These are phyloP conservation scores for Dryobota labecula DNA, from an alignment of 2,888 invertebrate species.

Conservation along the genomic window DNA sequence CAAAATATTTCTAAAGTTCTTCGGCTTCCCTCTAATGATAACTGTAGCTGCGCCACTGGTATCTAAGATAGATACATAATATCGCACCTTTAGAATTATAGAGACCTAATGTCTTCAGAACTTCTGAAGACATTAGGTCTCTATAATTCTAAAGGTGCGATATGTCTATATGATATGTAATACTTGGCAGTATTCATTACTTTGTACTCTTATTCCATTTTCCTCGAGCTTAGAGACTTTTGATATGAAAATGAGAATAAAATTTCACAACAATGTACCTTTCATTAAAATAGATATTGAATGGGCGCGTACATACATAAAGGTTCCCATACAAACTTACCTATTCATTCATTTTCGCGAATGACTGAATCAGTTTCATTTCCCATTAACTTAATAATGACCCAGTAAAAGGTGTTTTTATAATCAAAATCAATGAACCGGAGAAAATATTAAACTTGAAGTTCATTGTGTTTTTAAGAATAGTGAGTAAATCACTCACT, in stretches of 20 bases:
- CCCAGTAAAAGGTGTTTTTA: conserved; percentile 33
- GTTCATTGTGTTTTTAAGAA: conserved; percentile 69
- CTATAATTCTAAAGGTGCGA: too few relatives aligned
- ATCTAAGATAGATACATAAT: too few relatives aligned
- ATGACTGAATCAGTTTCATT: conserved; percentile 24
- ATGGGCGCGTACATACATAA: conserved; percentile 22
- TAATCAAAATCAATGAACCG: conserved; percentile 51
- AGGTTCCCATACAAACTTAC: conserved; percentile 9
- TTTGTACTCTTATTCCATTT: conserved; percentile 17
- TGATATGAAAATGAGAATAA: conserved; percentile 26
- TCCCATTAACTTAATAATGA: conserved; percentile 23
- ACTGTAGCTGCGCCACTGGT: too few relatives aligned
- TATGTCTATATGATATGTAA: conserved; percentile 7
- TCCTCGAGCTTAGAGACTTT: conserved; percentile 10
- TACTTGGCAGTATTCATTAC: conserved; percentile 9
- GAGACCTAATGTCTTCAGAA: too few relatives aligned
- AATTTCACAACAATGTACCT: conserved; percentile 43
- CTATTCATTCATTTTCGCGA: conserved; percentile 23
- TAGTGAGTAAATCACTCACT: too few relatives aligned
- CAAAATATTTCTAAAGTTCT: too few relatives aligned
- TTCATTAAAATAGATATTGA: conserved; percentile 32
- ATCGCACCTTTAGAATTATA: too few relatives aligned
- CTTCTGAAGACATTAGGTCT: too few relatives aligned
- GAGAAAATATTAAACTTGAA: conserved; percentile 61
- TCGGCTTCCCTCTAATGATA: too few relatives aligned